These are phyloP conservation scores for Megalops atlanticus DNA, from an alignment of 2,113 vertebrate species.

Conservation along the genomic window DNA sequence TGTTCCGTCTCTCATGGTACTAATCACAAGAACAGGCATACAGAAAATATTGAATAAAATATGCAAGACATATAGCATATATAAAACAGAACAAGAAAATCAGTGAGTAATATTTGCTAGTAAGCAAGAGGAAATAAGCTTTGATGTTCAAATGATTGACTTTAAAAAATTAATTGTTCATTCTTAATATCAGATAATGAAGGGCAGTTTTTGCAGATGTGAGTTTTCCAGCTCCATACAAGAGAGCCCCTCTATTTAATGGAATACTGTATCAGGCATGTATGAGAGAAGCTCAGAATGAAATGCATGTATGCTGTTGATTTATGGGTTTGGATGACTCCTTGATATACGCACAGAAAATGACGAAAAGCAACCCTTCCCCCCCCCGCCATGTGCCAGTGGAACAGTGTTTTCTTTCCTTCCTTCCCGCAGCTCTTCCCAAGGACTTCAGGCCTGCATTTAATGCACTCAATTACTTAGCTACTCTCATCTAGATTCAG, in stretches of 20 bases:
- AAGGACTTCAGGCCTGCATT: conserved; percentile 58
- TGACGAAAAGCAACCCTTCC: neutral
- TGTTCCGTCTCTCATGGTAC: neutral
- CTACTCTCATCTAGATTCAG: conserved; percentile 46
- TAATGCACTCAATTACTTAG: conserved; percentile 77
- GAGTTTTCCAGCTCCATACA: too few species aligned
- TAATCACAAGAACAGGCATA: too few species aligned
- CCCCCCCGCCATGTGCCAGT: neutral
- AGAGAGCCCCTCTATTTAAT: too few species aligned
- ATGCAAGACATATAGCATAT: too few species aligned
- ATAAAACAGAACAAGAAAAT: neutral
- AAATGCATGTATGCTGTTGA: neutral
- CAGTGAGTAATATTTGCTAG: neutral
- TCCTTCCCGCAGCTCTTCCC: conserved; percentile 38
- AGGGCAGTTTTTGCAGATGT: too few species aligned
- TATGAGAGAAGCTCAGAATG: neutral
- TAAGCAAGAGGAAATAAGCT: neutral
- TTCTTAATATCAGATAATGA: too few species aligned
- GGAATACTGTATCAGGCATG: too few species aligned
- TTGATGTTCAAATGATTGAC: too few species aligned
- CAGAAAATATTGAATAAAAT: too few species aligned
- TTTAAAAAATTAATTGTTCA: too few species aligned
- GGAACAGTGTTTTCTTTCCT: neutral
- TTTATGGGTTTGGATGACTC: conserved; percentile 1
- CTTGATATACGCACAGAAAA: too few species aligned